Conservation (phyloP, 2,888 invertebrate species). For the Lypha dubia region DNA sequence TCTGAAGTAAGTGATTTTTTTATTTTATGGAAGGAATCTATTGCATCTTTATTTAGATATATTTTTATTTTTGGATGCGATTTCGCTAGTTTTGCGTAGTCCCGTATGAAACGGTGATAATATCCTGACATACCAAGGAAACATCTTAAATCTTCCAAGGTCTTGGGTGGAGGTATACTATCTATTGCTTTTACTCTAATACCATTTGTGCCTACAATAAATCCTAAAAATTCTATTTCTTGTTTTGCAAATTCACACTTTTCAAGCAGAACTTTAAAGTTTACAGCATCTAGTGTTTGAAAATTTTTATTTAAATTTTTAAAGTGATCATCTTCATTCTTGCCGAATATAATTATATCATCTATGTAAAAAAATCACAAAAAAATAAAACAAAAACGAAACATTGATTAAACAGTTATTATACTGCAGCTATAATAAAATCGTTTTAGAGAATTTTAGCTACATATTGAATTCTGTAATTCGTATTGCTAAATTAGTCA, state of each 20-base stretch:
- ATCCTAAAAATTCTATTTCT: neutral
- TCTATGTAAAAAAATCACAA: no score
- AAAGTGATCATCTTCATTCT: neutral
- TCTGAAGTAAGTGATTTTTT: neutral
- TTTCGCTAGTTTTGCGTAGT: neutral
- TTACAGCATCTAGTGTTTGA: neutral
- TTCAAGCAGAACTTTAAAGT: neutral
- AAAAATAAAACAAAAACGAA: no score
- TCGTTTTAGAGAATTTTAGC: no score
- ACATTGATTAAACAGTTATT: no score
- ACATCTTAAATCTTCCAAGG: neutral
- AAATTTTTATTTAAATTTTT: neutral
- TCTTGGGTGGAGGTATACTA: neutral
- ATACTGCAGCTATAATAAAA: no score
- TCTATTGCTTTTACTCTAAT: neutral
- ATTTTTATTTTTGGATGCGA: neutral
- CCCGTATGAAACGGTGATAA: neutral
- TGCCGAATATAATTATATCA: slow-evolving; percentile 7
- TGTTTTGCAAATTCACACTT: slow-evolving; percentile 6
- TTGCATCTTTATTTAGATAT: neutral
- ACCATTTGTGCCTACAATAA: neutral
- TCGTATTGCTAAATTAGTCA: no score
- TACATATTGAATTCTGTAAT: no score
- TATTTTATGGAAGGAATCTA: no score
- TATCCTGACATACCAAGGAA: neutral